Percentiles rank a stretch among this genome's conserved stretches.
phyloP scores from a whole-genome alignment of 2,113 vertebrate genomes.

The Rhegmatorhina hoffmannsi region DNA sequence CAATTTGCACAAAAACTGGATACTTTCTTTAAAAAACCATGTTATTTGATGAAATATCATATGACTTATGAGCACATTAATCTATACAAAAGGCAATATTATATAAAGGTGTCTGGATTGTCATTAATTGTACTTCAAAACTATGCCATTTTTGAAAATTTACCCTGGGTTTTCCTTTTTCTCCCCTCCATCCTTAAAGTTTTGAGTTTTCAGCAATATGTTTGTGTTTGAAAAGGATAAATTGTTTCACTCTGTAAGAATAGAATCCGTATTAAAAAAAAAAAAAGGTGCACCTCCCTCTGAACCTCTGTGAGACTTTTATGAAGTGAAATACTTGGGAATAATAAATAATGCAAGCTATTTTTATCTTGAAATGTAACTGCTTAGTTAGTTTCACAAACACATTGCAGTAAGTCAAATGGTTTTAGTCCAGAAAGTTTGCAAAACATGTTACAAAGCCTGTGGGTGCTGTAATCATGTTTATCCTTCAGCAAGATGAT shows the following conservation, averaged over 20 bases:
- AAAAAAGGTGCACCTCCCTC: background rate
- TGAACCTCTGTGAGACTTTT: background rate
- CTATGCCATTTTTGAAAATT: background rate
- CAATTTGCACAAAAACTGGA: background rate
- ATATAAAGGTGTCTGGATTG: background rate
- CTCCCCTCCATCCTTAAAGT: background rate
- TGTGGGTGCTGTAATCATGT: background rate
- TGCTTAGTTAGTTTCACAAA: constrained; percentile 1
- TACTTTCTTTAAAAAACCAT: background rate
- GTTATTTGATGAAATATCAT: background rate
- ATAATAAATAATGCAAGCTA: background rate
- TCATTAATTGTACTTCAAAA: background rate
- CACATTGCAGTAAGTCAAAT: background rate
- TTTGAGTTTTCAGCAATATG: background rate
- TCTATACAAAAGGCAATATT: background rate
- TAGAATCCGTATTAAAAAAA: background rate
- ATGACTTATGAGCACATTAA: background rate
- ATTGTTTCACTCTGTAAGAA: background rate
- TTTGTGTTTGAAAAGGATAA: background rate
- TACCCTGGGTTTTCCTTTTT: background rate
- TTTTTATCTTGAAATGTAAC: constrained; percentile 5
- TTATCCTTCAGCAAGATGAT: background rate
- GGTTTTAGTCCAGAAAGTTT: background rate
- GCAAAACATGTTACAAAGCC: background rate
- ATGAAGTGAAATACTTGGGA: background rate